Base-by-base conservation (phyloP, 2,797 vertebrate species). In the Gambusia yucatana region DNA sequence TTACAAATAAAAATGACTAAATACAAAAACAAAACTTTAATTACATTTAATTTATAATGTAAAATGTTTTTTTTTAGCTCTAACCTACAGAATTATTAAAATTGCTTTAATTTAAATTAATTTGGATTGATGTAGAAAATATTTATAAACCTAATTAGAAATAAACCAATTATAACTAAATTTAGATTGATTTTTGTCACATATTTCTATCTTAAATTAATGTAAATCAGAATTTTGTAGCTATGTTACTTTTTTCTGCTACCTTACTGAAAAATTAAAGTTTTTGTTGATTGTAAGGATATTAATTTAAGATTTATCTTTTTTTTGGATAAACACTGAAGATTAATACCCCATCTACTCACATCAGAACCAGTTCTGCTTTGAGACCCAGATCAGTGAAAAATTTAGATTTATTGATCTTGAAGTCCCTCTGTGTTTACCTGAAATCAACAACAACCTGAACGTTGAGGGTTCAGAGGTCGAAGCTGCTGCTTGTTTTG, bases 361-460 rank as follows among this genome's bases (percentile, higher is more conserved):
- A 20, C 7, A 39, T 22, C 20, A 25, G 63, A 65, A 39, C 20
- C 36, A 1, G 33, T 41, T 41, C 20, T 70, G 43, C 13, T 44
- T n/a, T 44, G 39, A 5, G 65, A 22, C 20, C 17, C 6, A 11
- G 65, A 69, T 69, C 65, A 69, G 65, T 43, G 20, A 67, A 22
- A 6, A 11, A 41, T 67, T 46, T 48, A 7, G 48, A 28, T 43
- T 52, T 8, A 90, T 77, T 76, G 74, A 84, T 75, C 57, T 4
- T 0, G 43, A 82, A 77, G 78, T 43, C 30, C 6, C 6, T 43
- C 44, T 17, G 17, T 78, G 81, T 91, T 89, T 47, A 78, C 43
- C 73, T 78, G 0, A 17, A 59, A 77, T 41, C 76, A 85, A 85
- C 78, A 59, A 77, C 50, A 41, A 69, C 3, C 63, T 1, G 28